Percentiles rank a stretch among this genome's conserved stretches.
phyloP scores from a whole-genome alignment of 2,797 vertebrate genomes.

The Anabacerthia variegaticeps region DNA sequence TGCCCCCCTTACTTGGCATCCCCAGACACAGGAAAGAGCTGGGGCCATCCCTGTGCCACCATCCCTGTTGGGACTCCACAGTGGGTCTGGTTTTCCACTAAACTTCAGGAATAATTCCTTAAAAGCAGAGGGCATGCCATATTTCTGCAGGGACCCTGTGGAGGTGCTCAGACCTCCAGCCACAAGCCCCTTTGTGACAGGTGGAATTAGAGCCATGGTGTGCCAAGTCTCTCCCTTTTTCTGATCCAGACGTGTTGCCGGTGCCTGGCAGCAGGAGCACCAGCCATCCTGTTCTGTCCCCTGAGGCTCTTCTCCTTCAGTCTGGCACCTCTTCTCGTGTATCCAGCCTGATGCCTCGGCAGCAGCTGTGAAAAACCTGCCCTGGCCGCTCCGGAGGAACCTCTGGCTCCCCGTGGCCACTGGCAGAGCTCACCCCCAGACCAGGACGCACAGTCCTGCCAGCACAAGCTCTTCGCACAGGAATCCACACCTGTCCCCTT shows the following conservation, averaged over 20 bases:
- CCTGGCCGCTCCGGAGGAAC: not conserved
- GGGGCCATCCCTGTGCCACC: not conserved
- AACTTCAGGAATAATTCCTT: not conserved
- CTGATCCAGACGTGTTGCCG: not conserved
- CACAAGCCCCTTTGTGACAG: not conserved
- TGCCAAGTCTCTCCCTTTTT: not conserved
- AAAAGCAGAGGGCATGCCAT: accelerated
- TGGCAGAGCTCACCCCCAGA: accelerated
- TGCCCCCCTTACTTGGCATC: not conserved
- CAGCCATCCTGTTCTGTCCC: not conserved
- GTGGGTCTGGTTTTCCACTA: not conserved
- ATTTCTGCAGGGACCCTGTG: not conserved
- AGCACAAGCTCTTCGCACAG: not conserved
- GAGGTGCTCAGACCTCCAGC: not conserved
- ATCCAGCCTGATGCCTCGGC: accelerated
- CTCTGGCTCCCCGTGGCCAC: accelerated
- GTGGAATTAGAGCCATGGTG: not conserved
- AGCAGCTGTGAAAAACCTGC: not conserved
- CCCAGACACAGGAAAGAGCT: not conserved
- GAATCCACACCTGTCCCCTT: not conserved
- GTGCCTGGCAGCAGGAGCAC: not conserved
- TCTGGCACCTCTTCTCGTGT: not conserved
- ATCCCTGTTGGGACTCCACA: not conserved
- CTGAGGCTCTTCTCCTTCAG: not conserved
- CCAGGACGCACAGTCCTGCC: accelerated